Evolutionary conservation across 2,113 vertebrate genomes (phyloP).

Genomic region (Corvus hawaiiensis): DNA sequence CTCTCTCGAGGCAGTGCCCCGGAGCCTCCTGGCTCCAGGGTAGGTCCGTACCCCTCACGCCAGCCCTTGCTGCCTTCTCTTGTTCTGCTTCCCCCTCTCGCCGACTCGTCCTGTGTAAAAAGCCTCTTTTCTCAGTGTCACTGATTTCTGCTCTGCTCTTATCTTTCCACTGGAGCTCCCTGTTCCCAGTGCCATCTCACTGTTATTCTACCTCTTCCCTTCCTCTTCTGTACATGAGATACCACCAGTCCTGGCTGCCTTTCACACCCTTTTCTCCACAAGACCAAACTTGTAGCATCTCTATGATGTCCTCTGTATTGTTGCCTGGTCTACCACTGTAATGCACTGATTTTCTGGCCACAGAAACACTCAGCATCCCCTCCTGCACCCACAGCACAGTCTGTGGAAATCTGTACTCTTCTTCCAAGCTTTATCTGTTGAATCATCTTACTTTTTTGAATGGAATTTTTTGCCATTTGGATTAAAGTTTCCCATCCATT

Average conservation of each 20-base stretch:
- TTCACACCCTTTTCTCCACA: background rate
- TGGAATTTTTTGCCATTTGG: background rate
- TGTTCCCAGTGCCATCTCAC: background rate
- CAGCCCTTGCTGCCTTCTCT: background rate
- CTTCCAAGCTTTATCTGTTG: background rate
- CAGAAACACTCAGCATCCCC: background rate
- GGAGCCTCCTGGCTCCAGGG: background rate
- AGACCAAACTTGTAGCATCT: background rate
- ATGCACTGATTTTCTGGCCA: background rate
- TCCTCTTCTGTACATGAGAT: fast-evolving
- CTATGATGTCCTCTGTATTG: background rate
- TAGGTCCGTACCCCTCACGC: fast-evolving
- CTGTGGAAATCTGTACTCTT: background rate
- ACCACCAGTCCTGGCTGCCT: background rate
- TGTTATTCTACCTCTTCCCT: background rate
- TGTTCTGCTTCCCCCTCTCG: fast-evolving
- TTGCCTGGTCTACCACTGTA: background rate
- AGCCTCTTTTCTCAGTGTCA: background rate
- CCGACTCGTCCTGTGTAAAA: background rate
- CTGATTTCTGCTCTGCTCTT: background rate
- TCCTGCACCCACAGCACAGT: background rate
- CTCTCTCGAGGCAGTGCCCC: background rate
- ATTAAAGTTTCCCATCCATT: background rate
- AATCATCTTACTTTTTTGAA: background rate
- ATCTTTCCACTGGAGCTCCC: background rate